phyloP scores from a whole-genome alignment of 2,888 invertebrate species.

The Microctonus hyperodae region DNA sequence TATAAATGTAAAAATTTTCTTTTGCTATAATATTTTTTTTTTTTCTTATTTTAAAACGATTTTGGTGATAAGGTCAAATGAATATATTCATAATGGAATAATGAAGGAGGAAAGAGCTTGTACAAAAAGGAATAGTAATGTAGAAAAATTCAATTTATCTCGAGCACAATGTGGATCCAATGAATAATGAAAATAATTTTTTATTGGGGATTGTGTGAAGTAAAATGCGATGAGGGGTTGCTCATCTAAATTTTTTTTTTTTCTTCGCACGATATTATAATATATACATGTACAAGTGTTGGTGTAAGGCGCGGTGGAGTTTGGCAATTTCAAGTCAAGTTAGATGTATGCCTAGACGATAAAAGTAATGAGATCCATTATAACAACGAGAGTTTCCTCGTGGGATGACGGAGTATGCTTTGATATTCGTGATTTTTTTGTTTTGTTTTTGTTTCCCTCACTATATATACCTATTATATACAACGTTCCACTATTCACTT shows the following conservation, averaged over 20 bases:
- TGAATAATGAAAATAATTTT: neutral
- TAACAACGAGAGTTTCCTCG: slow-evolving; percentile 53
- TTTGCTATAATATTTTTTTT: too few relatives aligned
- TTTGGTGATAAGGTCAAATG: too few relatives aligned
- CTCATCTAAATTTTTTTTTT: slow-evolving; percentile 8
- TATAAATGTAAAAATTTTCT: too few relatives aligned
- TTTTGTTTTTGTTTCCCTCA: neutral
- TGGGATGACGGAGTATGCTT: slow-evolving; percentile 40
- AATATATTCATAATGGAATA: too few relatives aligned
- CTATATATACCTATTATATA: slow-evolving; percentile 9
- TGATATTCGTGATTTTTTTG: neutral
- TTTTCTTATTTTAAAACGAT: too few relatives aligned
- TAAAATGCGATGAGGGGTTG: neutral
- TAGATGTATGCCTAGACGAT: slow-evolving; percentile 58
- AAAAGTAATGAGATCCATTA: slow-evolving; percentile 62
- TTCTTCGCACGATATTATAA: slow-evolving; percentile 44
- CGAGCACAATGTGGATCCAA: neutral
- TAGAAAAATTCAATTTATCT: neutral
- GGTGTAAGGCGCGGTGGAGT: slow-evolving; percentile 22
- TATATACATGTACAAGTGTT: neutral
- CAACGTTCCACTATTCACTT: slow-evolving; percentile 1
- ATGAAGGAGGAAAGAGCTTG: too few relatives aligned
- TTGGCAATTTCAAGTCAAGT: slow-evolving; percentile 55
- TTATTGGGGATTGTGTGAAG: neutral
- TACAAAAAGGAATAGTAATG: too few relatives aligned